Evolutionary conservation across 2,888 invertebrate species (phyloP).

Genomic region (Polymixis lichenea): DNA sequence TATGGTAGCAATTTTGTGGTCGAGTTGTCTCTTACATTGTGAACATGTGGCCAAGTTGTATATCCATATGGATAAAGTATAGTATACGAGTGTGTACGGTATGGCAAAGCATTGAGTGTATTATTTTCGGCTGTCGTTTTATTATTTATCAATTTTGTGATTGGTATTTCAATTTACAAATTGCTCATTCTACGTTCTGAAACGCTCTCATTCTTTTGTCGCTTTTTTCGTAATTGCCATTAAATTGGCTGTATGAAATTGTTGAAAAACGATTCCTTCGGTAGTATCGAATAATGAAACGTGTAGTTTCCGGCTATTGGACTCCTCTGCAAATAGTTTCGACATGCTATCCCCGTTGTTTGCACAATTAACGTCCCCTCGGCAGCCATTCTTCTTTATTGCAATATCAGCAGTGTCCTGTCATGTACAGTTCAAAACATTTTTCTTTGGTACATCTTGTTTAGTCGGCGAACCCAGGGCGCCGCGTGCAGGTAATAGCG

Average conservation of each 20-base stretch:
- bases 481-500: conserved; percentile 58
- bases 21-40: conserved; percentile 72
- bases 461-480: conserved; percentile 30
- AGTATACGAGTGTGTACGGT: conserved; percentile 6
- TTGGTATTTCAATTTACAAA: conserved; percentile 33
- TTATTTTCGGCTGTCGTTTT: conserved; percentile 21
- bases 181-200: conserved; percentile 22
- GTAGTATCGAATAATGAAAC: conserved; percentile 13
- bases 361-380: conserved; percentile 76
- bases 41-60: conserved; percentile 71
- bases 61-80: conserved; percentile 33
- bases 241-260: conserved; percentile 7
- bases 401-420: conserved; percentile 71
- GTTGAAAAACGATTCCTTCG: neutral
- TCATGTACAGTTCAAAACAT: conserved; percentile 71
- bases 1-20: conserved; percentile 78
- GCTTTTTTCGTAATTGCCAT: conserved; percentile 13
- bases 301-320: conserved; percentile 51
- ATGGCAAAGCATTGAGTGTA: conserved; percentile 18
- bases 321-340: conserved; percentile 62
- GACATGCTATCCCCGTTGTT: conserved; percentile 67
- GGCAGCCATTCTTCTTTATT: conserved; percentile 66
- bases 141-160: conserved; percentile 15
- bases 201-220: conserved; percentile 15
- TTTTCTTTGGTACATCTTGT: conserved; percentile 57